phyloP scores from a whole-genome alignment of 2,113 vertebrate genomes.

The Holacanthus passer region DNA sequence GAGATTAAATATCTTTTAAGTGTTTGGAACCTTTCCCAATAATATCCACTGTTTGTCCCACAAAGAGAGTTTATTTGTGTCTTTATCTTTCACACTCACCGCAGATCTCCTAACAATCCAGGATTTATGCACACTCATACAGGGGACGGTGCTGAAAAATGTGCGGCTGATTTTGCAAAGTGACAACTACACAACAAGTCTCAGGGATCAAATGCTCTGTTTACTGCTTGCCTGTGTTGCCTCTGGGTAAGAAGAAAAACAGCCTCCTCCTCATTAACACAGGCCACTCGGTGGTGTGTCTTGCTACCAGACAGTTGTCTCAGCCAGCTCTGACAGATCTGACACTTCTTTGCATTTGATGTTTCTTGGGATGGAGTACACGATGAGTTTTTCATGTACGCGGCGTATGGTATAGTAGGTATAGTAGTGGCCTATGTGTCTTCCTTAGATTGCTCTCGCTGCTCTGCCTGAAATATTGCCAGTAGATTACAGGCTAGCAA shows the following conservation, averaged over 20 bases:
- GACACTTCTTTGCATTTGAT: constrained; percentile 75
- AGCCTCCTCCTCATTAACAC: constrained; percentile 77
- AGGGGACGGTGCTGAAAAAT: constrained; percentile 20
- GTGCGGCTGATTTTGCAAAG: constrained; percentile 64
- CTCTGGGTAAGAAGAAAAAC: constrained; percentile 69
- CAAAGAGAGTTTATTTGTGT: constrained; percentile 23
- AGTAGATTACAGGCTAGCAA: constrained; percentile 78
- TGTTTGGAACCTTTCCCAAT: constrained; percentile 39
- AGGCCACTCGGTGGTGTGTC: constrained; percentile 63
- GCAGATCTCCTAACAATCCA: constrained; percentile 26
- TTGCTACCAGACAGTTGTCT: constrained; percentile 66
- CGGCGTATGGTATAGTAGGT: constrained; percentile 41
- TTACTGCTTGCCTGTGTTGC: constrained; percentile 70
- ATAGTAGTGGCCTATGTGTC: constrained; percentile 58
- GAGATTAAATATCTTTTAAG: constrained; percentile 30
- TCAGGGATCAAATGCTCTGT: constrained; percentile 72
- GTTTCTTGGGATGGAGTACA: constrained; percentile 64
- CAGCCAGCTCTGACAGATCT: constrained; percentile 73
- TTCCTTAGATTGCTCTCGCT: constrained; percentile 64
- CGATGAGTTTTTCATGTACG: constrained; percentile 54
- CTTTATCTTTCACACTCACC: constrained; percentile 16
- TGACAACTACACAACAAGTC: constrained; percentile 74
- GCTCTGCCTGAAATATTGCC: constrained; percentile 75
- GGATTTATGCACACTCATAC: constrained; percentile 15
- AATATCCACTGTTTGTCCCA: constrained; percentile 30